A percentile compares a stretch with the other conserved stretches of the same genome.
phyloP scores from a whole-genome alignment of 1,140 invertebrate genomes.

The Octopus sinensis region DNA sequence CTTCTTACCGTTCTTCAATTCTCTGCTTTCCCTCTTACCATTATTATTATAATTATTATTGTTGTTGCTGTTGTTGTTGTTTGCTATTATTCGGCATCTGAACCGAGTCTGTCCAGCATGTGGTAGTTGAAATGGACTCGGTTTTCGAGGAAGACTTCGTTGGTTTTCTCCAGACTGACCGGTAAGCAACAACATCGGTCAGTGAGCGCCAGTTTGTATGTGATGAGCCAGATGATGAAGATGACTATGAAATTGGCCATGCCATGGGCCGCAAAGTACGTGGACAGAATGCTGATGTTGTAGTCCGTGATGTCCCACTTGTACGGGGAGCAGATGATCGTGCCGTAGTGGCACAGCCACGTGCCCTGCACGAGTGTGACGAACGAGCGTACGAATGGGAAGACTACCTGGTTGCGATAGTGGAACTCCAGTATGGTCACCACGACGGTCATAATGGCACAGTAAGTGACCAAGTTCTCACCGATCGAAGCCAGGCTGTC shows the following conservation, averaged over 20 bases:
- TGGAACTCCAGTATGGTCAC: slow-evolving; percentile 28
- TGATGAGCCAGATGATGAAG: slow-evolving; percentile 31
- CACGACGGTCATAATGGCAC: background rate
- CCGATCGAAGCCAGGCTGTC: slow-evolving; percentile 1
- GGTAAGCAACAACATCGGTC: slow-evolving; percentile 28
- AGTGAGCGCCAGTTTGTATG: slow-evolving; percentile 23
- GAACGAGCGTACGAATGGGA: slow-evolving; percentile 29
- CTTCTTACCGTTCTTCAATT: no score
- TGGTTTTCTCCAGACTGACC: background rate
- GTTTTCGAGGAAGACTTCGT: slow-evolving; percentile 35
- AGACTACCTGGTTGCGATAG: slow-evolving; percentile 26
- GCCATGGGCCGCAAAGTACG: slow-evolving; percentile 36
- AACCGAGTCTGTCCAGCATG: slow-evolving; percentile 28
- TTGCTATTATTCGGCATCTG: slow-evolving; percentile 25
- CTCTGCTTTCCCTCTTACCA: no score
- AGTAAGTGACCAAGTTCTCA: slow-evolving; percentile 14
- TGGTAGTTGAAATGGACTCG: slow-evolving; percentile 39
- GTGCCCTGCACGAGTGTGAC: slow-evolving; percentile 33
- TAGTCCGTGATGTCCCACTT: slow-evolving; percentile 1
- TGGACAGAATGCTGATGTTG: slow-evolving; percentile 20
- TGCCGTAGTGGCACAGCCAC: slow-evolving; percentile 31
- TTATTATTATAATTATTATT: no score
- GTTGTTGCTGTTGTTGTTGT: no score
- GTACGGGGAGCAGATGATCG: slow-evolving; percentile 16
- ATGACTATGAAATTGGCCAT: slow-evolving; percentile 26